Percentiles rank a stretch among this genome's conserved stretches.
Conservation (phyloP, 37 sponge, comb jelly and placozoan genomes). For the Amphimedon queenslandica region DNA sequence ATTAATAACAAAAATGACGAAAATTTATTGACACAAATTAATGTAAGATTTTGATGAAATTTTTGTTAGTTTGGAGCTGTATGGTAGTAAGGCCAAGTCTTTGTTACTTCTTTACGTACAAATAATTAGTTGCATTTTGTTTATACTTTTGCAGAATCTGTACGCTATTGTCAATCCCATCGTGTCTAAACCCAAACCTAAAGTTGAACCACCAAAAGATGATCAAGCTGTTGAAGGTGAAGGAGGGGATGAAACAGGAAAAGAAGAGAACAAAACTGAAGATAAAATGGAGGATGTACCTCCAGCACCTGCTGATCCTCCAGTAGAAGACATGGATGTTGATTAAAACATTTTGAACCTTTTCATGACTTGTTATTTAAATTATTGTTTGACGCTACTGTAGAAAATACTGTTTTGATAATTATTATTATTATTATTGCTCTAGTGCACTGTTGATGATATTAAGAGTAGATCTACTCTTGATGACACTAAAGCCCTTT, state of each 20-base stretch:
- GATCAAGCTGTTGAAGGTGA: conserved; percentile 9
- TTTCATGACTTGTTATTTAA: neutral
- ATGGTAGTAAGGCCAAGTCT: neutral
- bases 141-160: conserved; percentile 36
- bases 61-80: neutral
- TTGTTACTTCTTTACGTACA: too few species aligned
- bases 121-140: too few species aligned
- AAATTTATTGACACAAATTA: too few species aligned
- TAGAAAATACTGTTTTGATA: neutral
- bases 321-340: neutral
- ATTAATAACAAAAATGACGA: too few species aligned
- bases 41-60: too few species aligned
- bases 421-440: too few species aligned
- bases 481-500: too few species aligned
- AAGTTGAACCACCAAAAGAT: conserved; percentile 90
- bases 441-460: too few species aligned
- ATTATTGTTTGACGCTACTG: neutral
- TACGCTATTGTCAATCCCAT: conserved; percentile 74
- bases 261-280: neutral
- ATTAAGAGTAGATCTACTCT: too few species aligned
- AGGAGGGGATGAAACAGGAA: conserved; percentile 16
- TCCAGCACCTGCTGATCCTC: neutral
- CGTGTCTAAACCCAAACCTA: conserved; percentile 95
- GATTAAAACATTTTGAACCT: too few species aligned
- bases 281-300: neutral